Percentiles rank a stretch among this genome's conserved stretches.
Conservation (phyloP, 1,140 invertebrate genomes). For the Thaumatotibia leucotreta region DNA sequence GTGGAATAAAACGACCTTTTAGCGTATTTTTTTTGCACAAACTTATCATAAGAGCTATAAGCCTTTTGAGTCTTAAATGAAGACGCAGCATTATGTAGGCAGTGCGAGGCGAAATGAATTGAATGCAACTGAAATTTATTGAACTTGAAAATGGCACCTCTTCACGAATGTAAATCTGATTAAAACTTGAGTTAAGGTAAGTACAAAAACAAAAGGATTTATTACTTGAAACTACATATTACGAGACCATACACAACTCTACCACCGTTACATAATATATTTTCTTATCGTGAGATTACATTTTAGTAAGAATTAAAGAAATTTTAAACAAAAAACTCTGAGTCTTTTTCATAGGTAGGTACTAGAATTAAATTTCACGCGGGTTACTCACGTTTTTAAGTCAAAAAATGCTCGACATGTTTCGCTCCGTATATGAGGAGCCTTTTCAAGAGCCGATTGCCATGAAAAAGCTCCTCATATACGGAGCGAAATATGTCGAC, state of each 20-base stretch:
- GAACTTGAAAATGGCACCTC: slow-evolving; percentile 42
- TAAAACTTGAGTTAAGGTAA: slow-evolving; percentile 47
- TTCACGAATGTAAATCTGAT: slow-evolving; percentile 38
- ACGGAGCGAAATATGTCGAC: no score
- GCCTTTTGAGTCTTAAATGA: neutral
- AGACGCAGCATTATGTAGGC: slow-evolving; percentile 17
- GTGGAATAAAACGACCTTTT: no score
- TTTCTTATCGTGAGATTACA: neutral
- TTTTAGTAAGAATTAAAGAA: neutral
- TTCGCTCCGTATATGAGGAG: no score
- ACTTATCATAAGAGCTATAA: neutral
- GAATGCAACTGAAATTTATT: slow-evolving; percentile 40
- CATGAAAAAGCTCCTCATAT: no score
- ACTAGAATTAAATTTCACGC: no score
- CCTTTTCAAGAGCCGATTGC: no score
- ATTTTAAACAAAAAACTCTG: no score
- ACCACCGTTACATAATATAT: slow-evolving; percentile 15
- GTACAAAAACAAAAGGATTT: slow-evolving; percentile 23
- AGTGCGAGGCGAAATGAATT: slow-evolving; percentile 39
- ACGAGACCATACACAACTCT: slow-evolving; percentile 24
- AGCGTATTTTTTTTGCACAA: no score
- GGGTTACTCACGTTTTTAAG: no score
- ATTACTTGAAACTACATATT: slow-evolving; percentile 24
- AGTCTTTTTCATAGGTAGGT: no score
- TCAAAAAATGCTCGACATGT: no score